Evolutionary conservation across 2,888 invertebrate genomes (phyloP).

Genomic region (Gisinianus flammeolus): DNA sequence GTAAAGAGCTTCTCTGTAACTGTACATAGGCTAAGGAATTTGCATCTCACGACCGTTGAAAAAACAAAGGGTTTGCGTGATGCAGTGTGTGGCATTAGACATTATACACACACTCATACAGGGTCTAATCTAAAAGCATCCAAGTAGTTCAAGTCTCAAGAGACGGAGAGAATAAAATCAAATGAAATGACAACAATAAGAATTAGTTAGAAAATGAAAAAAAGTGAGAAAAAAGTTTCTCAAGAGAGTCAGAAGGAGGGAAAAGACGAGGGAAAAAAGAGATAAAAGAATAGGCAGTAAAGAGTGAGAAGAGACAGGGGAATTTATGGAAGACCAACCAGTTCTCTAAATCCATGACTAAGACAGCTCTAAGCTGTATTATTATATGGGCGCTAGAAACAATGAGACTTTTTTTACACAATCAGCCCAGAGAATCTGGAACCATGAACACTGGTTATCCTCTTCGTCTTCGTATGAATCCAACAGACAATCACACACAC

Average conservation of each 20-base stretch:
- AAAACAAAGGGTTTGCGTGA: constrained; percentile 13
- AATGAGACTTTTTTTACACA: constrained; percentile 30
- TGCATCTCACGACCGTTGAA: constrained; percentile 5
- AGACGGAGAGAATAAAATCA: constrained; percentile 10
- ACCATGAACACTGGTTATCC: constrained; percentile 1
- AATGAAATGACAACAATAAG: constrained; percentile 28
- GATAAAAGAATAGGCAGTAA: constrained; percentile 6
- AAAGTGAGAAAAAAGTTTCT: constrained; percentile 9
- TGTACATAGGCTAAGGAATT: neutral
- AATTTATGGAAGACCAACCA: constrained; percentile 26
- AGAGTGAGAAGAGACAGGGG: constrained; percentile 23
- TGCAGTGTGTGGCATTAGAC: neutral
- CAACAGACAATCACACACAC: neutral
- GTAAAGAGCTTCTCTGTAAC: neutral
- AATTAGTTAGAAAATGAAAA: constrained; percentile 31
- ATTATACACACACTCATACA: neutral
- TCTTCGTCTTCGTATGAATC: neutral
- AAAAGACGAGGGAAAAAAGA: constrained; percentile 7
- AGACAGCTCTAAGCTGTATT: neutral
- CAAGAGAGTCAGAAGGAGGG: neutral
- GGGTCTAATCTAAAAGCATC: constrained; percentile 13
- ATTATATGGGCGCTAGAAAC: constrained; percentile 6
- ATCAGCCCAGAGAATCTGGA: constrained; percentile 25
- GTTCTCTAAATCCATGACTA: constrained; percentile 19
- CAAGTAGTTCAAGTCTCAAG: neutral